Percentiles rank a stretch among this genome's conserved stretches.
Evolutionary conservation across 2,888 invertebrate species (phyloP).

Genomic region (Acrobeloides nanus): DNA sequence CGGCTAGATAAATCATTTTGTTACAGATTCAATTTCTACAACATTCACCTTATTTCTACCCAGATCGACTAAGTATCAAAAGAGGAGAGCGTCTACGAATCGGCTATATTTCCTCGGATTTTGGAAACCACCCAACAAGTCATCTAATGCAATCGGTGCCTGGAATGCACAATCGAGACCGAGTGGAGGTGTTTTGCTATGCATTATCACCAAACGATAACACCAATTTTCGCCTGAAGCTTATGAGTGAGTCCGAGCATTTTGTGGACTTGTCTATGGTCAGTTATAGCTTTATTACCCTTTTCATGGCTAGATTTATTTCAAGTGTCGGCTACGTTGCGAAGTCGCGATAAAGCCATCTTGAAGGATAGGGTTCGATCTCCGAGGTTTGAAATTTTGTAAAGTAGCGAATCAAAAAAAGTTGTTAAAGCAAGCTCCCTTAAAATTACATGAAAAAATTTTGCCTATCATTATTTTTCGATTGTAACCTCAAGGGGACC

Average conservation of each 20-base stretch:
- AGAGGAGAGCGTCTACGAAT: constrained; percentile 67
- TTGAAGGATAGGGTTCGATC: no score
- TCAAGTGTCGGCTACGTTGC: no score
- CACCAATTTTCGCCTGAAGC: constrained; percentile 89
- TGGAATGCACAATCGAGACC: constrained; percentile 73
- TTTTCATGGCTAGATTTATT: no score
- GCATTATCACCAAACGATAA: constrained; percentile 91
- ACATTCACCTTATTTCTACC: constrained; percentile 70
- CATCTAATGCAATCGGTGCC: constrained; percentile 99
- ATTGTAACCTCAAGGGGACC: no score
- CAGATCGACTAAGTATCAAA: constrained; percentile 45
- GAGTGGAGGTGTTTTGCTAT: constrained; percentile 70
- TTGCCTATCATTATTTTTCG: no score
- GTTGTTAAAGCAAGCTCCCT: no score
- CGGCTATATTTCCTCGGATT: constrained; percentile 97
- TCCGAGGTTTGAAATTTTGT: no score
- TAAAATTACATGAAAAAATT: no score
- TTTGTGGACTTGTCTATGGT: constrained; percentile 82
- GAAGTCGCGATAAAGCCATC: no score
- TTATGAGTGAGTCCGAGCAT: constrained; percentile 83
- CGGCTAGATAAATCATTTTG: no score
- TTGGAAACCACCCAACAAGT: constrained; percentile 98
- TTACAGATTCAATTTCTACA: constrained; percentile 77
- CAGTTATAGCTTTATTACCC: no score
- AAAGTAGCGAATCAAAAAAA: no score